Evolutionary conservation across 2,888 invertebrate genomes (phyloP), one percentile per base, ranked within the genome.

Genomic region (Drosophila formosana): DNA sequence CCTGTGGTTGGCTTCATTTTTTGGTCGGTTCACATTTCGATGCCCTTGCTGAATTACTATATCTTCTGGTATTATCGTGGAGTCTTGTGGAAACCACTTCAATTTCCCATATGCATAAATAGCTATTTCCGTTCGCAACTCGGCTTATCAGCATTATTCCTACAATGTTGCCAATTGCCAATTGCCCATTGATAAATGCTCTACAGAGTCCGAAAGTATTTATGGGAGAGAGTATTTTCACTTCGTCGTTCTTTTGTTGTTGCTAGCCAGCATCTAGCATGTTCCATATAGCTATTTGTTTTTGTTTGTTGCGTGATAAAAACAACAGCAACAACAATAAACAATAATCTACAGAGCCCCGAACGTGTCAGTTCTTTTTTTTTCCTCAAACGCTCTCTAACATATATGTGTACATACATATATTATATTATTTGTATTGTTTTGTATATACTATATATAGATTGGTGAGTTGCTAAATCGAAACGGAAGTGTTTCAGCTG

Each of bases 401-500:
- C n/a, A n/a, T n/a, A n/a, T n/a, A n/a, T n/a, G n/a, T n/a, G n/a
- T n/a, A n/a, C n/a, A n/a, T n/a, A n/a, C n/a, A 4, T 41, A 23
- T 39, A 13, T 9, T 9, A 39, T 56, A 25, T 47, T 18, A 18
- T 1, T 18, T 18, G 18, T 18, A 18, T 18, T 18, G 18, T 18
- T 18, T 18, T 18, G 18, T 18, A 28, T 47, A 41, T 43, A n/a
- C 30, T 8, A 41, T 46, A 47, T 43, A 56, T 47, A 30, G 11
- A 26, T 49, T n/a, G 11, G 23, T 13, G 26, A 37, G 49, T 49
- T 50, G 51, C 39, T 51, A 58, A 66, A 71, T 71, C 51, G 39
- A 56, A 76, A 56, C 77, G 75, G 75, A 76, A 75, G 77, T 76
- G 49, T 60, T 76, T 76, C 52, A 30, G 58, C 23, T 60, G 52